Base-by-base conservation (phyloP, 2,113 vertebrate genomes). In the Ibidorhyncha struthersii region DNA sequence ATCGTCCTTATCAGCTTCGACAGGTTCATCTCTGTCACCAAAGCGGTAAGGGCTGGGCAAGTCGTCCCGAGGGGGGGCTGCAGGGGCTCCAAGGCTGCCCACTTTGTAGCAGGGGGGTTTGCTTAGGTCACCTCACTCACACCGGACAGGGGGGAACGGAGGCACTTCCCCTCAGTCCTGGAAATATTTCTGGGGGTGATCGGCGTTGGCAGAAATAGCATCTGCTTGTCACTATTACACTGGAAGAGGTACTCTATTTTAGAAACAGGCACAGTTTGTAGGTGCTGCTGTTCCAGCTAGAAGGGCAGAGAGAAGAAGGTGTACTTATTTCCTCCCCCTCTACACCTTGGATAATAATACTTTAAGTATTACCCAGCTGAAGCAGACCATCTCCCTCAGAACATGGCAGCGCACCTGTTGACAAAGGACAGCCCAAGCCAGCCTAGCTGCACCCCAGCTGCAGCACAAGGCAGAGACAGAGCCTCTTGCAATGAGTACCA, bases 1-100 rank as follows among this genome's bases (percentile, higher is more conserved):
- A 98, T 98, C 49, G 98, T 98, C 58, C 97, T 98, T 7, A 98
- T 98, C 98, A 98, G 98, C 94, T 98, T 98, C 61, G 97, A 98
- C 97, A 94, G 98, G 56, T 98, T 98, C 91, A 96, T 97, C 88
- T 98, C 97, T 1, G 98, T 98, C 69, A 98, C 98, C 45, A 97
- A 77, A 96, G 98, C 97, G 85, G 98, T 98, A 97, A 98, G 95
- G 73, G 63, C 86, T 15, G 71, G 36, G 56, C 36, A 8, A 4
- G 69, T 1, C 12, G 27, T 6, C 20, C 9, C 0, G n/a, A 11
- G 47, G 11, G 41, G 1, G 38, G 22, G 1, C 49, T 40, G 32
- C 4, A 6, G 18, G 30, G 38, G 62, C 16, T 73, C 29, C n/a
- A 0, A 3, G 32, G 38, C 12, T 65, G 80, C 32, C 43, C n/a